Percentiles rank a stretch among this genome's conserved stretches.
phyloP scores from a whole-genome alignment of 1,140 invertebrate genomes.

The Drosophila rufa region DNA sequence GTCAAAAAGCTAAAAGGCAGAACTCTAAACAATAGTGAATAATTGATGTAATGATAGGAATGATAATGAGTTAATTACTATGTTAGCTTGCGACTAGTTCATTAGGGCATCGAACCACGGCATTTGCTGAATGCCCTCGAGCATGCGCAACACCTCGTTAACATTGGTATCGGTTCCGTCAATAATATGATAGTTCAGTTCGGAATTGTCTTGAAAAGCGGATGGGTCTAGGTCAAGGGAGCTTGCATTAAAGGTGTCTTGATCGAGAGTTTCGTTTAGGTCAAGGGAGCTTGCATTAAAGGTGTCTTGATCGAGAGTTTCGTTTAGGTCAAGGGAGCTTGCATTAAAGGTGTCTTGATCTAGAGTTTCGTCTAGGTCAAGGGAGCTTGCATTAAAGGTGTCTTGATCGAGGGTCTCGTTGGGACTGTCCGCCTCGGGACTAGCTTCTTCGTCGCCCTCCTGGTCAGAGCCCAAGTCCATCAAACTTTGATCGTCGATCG shows the following conservation, averaged over 20 bases:
- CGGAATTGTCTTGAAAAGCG: conserved; percentile 13
- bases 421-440: conserved; percentile 15
- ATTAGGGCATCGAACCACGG: conserved; percentile 57
- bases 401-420: conserved; percentile 25
- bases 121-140: conserved; percentile 61
- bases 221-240: conserved; percentile 5
- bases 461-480: conserved; percentile 21
- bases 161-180: conserved; percentile 38
- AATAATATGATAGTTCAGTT: conserved; percentile 40
- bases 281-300: conserved; percentile 1
- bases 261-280: conserved; percentile 14
- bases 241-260: conserved; percentile 6
- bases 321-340: conserved; percentile 5
- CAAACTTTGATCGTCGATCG: conserved; percentile 33
- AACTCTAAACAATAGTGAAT: neutral
- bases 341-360: conserved; percentile 4
- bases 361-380: neutral
- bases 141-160: conserved; percentile 54
- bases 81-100: conserved; percentile 36
- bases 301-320: conserved; percentile 1
- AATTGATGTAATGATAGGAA: conserved; percentile 1
- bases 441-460: conserved; percentile 10
- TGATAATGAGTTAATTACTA: conserved; percentile 17
- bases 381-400: neutral
- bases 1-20: neutral